Base-by-base conservation (phyloP, 2,113 vertebrate genomes). In the Globicephala melas region DNA sequence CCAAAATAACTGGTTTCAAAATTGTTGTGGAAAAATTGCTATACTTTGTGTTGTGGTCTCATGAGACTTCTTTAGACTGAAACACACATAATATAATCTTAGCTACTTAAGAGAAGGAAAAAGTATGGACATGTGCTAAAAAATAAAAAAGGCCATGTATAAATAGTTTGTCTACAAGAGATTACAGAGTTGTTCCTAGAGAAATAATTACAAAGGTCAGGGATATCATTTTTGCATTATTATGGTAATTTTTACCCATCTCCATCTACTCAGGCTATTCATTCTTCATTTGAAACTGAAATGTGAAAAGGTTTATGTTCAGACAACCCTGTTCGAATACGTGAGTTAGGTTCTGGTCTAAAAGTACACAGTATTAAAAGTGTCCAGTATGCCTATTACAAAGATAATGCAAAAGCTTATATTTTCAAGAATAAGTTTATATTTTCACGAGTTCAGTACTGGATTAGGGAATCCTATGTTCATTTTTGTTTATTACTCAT, bases 1-100 rank as follows among this genome's bases (percentile, higher is more conserved):
- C 12, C 38, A 74, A 96, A 85, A 85, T 81, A 77, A 94, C 65
- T 96, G 28, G 31, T 55, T 91, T 89, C 10, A 91, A 88, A 97
- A 94, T 9, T 88, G 36, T 23, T 68, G 10, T 20, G 47, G 53
- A 93, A 92, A 95, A 96, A 71, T 58, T 36, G 36, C n/a, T 84
- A 63, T 21, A 83, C 18, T 95, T 87, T 79, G 77, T 58, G 23
- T 65, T 58, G 31, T 77, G 53, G 23, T 63, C 41, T 70, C 44
- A 10, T 77, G 67, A 88, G 63, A 74, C 33, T 85, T 92, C 33
- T 80, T 79, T 70, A 81, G n/a, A 77, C 31, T 36, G 33, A 92
- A 87, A 95, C 8, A 89, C 14, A 92, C 14, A 11, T 71, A 88
- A 71, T 58, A 91, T 65, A 90, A 94, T 38, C 31, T 91, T 92